These are phyloP conservation scores for Drosophila nebulosa DNA, from an alignment of 1,140 invertebrate genomes.

Conservation along the genomic window DNA sequence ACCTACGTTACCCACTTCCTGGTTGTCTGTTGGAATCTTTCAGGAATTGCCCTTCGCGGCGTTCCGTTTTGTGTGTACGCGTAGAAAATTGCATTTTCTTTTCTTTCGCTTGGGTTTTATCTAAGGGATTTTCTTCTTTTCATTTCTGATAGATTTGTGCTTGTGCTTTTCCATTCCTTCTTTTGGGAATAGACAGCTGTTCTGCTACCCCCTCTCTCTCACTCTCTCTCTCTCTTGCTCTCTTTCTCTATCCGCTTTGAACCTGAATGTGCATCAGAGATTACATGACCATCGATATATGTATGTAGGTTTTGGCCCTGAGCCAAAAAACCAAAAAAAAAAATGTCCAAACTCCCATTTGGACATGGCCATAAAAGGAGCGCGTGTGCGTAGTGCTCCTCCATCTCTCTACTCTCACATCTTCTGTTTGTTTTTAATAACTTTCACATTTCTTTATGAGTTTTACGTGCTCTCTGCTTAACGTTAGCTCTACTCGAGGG, in stretches of 20 bases:
- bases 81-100: slow-evolving; percentile 66
- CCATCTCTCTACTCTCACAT: neutral
- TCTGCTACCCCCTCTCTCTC: slow-evolving; percentile 2
- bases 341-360: slow-evolving; percentile 18
- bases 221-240: neutral
- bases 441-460: slow-evolving; percentile 66
- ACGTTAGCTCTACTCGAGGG: slow-evolving; percentile 3
- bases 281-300: slow-evolving; percentile 62
- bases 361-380: slow-evolving; percentile 35
- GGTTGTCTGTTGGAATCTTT: neutral
- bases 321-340: slow-evolving; percentile 25
- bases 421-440: slow-evolving; percentile 59
- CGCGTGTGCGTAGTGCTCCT: slow-evolving; percentile 49
- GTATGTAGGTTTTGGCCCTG: slow-evolving; percentile 49
- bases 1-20: neutral
- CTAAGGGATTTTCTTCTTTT: slow-evolving; percentile 15
- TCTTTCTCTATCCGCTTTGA: neutral
- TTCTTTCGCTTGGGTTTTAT: slow-evolving; percentile 17
- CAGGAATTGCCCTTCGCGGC: slow-evolving; percentile 7
- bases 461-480: slow-evolving; percentile 42
- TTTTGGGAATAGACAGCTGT: slow-evolving; percentile 37
- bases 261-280: slow-evolving; percentile 22
- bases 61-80: slow-evolving; percentile 16
- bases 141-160: slow-evolving; percentile 9
- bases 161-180: slow-evolving; percentile 30